Evolutionary conservation across 2,113 vertebrate species (phyloP).

Genomic region (Spheniscus mendiculus): DNA sequence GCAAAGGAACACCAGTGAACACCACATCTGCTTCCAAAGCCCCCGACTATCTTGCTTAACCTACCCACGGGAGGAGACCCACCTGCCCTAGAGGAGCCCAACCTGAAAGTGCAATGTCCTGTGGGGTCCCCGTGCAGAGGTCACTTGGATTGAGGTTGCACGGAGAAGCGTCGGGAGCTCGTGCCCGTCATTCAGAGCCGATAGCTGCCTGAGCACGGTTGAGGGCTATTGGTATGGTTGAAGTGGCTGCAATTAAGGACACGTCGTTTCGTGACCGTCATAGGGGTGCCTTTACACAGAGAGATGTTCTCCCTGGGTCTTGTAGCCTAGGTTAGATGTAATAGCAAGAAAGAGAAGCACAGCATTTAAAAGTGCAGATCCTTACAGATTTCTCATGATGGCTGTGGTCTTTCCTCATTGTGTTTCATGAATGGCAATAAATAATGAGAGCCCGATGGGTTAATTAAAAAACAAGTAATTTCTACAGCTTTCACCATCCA

Average conservation of each 20-base stretch:
- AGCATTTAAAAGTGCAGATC: accelerated
- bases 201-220: accelerated
- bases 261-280: accelerated
- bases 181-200: accelerated
- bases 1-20: background rate
- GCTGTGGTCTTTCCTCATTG: accelerated
- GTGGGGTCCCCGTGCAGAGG: background rate
- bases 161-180: accelerated
- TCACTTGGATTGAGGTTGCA: background rate
- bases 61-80: background rate
- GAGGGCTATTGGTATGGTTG: too few relatives aligned
- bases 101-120: background rate
- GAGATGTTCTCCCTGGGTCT: background rate
- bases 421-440: background rate
- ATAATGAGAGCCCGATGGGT: accelerated
- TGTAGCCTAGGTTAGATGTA: background rate
- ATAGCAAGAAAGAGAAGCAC: background rate
- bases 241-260: background rate
- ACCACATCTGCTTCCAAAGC: background rate
- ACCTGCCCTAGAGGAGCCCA: background rate
- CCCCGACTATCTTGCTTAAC: background rate
- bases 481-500: background rate
- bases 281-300: background rate
- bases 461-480: background rate
- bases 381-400: accelerated